A percentile compares a stretch with the other conserved stretches of the same genome.
Conservation (phyloP, 2,888 invertebrate genomes). For the Caenorhabditis virilis region DNA sequence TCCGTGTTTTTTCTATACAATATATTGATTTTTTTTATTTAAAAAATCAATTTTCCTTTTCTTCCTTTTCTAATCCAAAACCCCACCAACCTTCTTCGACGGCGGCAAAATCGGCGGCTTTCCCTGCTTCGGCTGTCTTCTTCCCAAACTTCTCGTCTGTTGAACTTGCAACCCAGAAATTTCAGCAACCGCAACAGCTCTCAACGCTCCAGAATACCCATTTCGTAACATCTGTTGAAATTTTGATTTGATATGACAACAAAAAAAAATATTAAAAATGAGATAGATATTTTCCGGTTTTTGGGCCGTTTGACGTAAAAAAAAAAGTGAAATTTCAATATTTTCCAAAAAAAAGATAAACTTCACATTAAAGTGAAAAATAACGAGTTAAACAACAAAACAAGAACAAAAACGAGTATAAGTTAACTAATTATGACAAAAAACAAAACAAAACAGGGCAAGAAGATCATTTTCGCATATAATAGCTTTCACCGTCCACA, state of each 20-base stretch:
- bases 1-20: background rate
- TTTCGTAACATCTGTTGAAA: too few relatives aligned
- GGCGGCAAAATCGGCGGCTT: constrained; percentile 66
- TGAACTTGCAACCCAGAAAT: background rate
- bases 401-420: background rate
- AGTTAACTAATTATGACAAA: constrained; percentile 1
- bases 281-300: too few relatives aligned
- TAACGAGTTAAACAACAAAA: background rate
- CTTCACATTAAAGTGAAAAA: background rate
- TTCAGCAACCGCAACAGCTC: background rate
- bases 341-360: background rate
- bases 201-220: background rate
- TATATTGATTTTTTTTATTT: background rate
- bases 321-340: background rate
- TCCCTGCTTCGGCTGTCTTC: constrained; percentile 56
- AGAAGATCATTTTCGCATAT: constrained; percentile 38
- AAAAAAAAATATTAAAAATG: too few relatives aligned
- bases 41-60: background rate
- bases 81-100: constrained; percentile 49
- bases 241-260: too few relatives aligned
- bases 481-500: constrained; percentile 53
- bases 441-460: background rate
- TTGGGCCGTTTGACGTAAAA: too few relatives aligned
- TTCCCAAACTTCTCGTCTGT: constrained; percentile 39
- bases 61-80: background rate